Base-by-base conservation (phyloP, 37 sponge, comb jelly and placozoan species). In the Hexactinellida sp. region DNA sequence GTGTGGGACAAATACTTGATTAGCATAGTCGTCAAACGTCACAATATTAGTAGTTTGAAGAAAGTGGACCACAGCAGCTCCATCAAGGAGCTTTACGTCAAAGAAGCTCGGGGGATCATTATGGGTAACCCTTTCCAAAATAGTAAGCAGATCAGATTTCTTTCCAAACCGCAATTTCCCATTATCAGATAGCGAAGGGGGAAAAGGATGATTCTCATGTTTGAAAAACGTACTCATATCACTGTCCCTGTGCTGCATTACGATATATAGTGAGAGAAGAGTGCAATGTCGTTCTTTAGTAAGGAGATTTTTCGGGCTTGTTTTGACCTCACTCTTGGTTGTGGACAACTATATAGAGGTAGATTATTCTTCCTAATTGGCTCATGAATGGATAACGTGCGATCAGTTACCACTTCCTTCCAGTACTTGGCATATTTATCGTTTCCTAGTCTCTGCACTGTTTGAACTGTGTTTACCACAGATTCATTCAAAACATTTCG, bases 211-310 rank as follows among this genome's bases (percentile, higher is more conserved):
- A 41, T 41, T 41, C 13, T 41, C 47, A 41, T 41, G 47, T 13
- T 41, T 76, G 82, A 76, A 76, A 34, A 76, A 76, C 5, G 82
- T 10, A 76, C 16, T 76, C 82, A 76, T 76, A 76, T 76, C 82
- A 76, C 82, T 21, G 82, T 25, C 82, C 16, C 36, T 76, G 82
- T 76, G 36, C 32, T 35, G 7, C 16, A 13, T 9, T 9, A 76
- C 36, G 16, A n/a, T n/a, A n/a, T n/a, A n/a, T n/a, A n/a, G n/a
- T n/a, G n/a, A n/a, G n/a, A n/a, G n/a, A n/a, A 52, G 21, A 52
- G 21, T 16, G 54, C 54, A 24, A 52, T 21, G 54, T 52, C 54
- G 21, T 52, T 52, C 54, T 52, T 52, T 21, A 52, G 21, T 52
- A 21, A 52, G 54, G 54, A 52, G 54, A 52, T 52, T n/a, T n/a